Evolutionary conservation across 2,797 vertebrate genomes (phyloP), one percentile per base, ranked within the genome.

Genomic region (Bradypodion pumilum): DNA sequence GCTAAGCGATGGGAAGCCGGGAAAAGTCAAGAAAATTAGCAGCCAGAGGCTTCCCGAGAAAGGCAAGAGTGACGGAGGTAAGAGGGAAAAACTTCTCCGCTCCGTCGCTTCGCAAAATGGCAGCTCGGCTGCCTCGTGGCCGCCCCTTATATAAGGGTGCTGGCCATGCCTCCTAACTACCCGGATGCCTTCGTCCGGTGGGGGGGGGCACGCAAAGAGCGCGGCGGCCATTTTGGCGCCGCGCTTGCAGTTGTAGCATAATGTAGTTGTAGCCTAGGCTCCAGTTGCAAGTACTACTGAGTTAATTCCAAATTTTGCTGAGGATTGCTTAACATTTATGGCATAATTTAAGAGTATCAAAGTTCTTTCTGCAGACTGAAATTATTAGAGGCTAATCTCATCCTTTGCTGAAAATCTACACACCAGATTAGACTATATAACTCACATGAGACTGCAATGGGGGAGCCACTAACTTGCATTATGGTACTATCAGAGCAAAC

Each of bases 311-410:
- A 25, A 21, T 25, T 69, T 37, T 40, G 68, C 59, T 63, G 7
- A 63, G 27, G 7, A 27, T 16, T 7, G 60, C 35, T 77, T 42
- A 77, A 42, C 13, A 60, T 10, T 60, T 13, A 60, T 16, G 56
- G 27, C 5, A 60, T 40, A 60, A 60, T 23, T 60, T 88, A 62
- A 21, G 46, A 77, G 88, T 84, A 32, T 65, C 83, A 78, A 59
- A 79, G 15, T 40, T 83, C 29, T n/a, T 82, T 29, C 13, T 82
- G 29, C 85, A 29, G 56, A 78, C 49, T 81, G 59, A 29, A 49
- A 29, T 2, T 1, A 25, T n/a, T 60, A 63, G 21, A 29, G 60
- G 40, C 40, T 29, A 46, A 9, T 66, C 21, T n/a, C 19, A 15
- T 46, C 46, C 21, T 80, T 23, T 80, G 44, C n/a, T 66, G 60